Conservation (phyloP, 2,888 invertebrate species). For the Argyresthia goedartella region DNA sequence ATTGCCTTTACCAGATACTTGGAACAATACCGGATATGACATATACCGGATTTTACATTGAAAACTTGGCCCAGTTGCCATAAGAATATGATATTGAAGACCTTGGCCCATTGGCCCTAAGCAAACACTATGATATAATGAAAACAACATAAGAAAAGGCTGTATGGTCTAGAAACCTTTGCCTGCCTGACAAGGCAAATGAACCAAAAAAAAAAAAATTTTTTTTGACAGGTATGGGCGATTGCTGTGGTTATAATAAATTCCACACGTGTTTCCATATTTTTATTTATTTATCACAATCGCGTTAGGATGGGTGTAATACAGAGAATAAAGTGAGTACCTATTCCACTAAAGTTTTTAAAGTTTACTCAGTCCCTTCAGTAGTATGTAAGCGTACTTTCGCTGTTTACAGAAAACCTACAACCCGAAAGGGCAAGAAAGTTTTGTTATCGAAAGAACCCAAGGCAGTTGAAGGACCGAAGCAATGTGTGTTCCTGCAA, state of each 20-base stretch:
- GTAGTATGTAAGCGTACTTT: neutral
- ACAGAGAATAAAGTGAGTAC: slow-evolving; percentile 49
- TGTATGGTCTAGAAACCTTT: no score
- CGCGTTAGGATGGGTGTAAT: slow-evolving; percentile 38
- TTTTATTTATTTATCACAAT: neutral
- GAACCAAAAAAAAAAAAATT: no score
- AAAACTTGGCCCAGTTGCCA: no score
- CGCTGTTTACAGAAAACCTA: slow-evolving; percentile 80
- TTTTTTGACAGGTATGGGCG: no score
- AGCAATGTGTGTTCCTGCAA: slow-evolving; percentile 86
- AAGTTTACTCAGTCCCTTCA: neutral
- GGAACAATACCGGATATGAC: no score
- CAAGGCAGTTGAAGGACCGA: slow-evolving; percentile 89
- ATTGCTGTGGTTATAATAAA: neutral
- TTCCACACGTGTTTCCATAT: neutral
- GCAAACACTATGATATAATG: no score
- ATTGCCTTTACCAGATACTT: no score
- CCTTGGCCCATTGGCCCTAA: no score
- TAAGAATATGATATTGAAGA: no score
- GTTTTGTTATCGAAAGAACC: slow-evolving; percentile 85
- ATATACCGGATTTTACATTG: no score
- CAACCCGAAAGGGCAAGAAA: slow-evolving; percentile 89
- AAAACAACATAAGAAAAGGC: no score
- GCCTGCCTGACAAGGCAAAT: no score
- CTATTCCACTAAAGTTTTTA: neutral